These are phyloP conservation scores for Drosophila simulans DNA, from an alignment of 1,140 invertebrate species.

Conservation along the genomic window DNA sequence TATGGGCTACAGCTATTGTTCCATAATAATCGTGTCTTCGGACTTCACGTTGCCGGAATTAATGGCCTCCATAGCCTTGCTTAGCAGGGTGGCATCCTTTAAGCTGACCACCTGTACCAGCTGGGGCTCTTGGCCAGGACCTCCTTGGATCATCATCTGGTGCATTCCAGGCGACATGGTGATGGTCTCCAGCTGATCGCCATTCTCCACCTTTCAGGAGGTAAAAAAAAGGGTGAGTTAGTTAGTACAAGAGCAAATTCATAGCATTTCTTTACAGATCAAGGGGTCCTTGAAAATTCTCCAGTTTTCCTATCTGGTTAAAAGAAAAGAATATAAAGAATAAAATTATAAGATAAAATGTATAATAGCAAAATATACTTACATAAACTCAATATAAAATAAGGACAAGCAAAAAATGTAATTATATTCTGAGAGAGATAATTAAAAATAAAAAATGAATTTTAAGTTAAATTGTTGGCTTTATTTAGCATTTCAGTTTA, in stretches of 20 bases:
- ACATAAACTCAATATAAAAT: neutral
- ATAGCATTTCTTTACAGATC: neutral
- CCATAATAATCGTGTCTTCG: conserved; percentile 84
- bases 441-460: neutral
- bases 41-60: conserved; percentile 85
- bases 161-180: conserved; percentile 90
- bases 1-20: conserved; percentile 70
- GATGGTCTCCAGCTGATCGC: conserved; percentile 88
- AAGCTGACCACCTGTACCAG: conserved; percentile 92
- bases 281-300: conserved; percentile 1
- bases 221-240: neutral
- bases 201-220: conserved; percentile 87
- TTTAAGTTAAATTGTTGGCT: conserved; percentile 1
- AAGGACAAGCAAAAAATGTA: conserved; percentile 1
- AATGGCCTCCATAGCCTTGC: conserved; percentile 90
- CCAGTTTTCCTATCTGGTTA: neutral
- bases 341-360: conserved; percentile 5
- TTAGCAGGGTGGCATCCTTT: conserved; percentile 91
- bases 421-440: neutral
- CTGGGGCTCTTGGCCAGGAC: conserved; percentile 89
- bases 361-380: conserved; percentile 1
- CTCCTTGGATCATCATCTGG: conserved; percentile 91
- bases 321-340: conserved; percentile 9
- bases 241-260: neutral
- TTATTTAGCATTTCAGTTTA: conserved; percentile 7